Conservation (phyloP, 2,797 vertebrate species). For the Melanotaenia parkinsoni region DNA sequence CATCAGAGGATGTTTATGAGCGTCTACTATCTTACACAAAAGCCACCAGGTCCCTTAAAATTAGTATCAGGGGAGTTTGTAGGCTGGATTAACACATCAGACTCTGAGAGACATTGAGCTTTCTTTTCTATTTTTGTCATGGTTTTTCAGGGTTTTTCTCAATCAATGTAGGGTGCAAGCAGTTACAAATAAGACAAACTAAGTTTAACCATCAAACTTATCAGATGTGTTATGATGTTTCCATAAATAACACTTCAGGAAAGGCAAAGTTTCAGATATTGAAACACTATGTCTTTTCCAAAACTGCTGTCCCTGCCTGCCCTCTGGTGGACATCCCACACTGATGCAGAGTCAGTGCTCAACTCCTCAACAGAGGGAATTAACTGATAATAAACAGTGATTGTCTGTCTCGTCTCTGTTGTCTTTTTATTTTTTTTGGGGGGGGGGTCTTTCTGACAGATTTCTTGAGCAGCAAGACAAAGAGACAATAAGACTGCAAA, state of each 20-base stretch:
- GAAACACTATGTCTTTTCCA: neutral
- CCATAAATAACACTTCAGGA: neutral
- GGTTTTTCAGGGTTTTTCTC: neutral
- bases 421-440: neutral
- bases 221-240: neutral
- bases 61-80: neutral
- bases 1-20: neutral
- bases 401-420: neutral
- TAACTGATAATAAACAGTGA: neutral
- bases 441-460: neutral
- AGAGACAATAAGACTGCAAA: neutral
- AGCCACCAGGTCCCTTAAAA: neutral
- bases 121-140: neutral
- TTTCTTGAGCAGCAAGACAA: neutral
- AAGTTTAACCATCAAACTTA: neutral
- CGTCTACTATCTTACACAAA: neutral
- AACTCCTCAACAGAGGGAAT: neutral
- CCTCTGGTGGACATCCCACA: constrained; percentile 64
- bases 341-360: constrained; percentile 30
- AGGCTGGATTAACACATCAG: neutral
- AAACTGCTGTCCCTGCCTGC: constrained; percentile 63
- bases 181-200: too few species aligned
- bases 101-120: neutral
- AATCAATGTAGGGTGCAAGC: neutral
- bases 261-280: neutral